Evolutionary conservation across 2,888 invertebrate genomes (phyloP), one percentile per base, ranked within the genome.

Genomic region (Pyrrhosoma nymphula): DNA sequence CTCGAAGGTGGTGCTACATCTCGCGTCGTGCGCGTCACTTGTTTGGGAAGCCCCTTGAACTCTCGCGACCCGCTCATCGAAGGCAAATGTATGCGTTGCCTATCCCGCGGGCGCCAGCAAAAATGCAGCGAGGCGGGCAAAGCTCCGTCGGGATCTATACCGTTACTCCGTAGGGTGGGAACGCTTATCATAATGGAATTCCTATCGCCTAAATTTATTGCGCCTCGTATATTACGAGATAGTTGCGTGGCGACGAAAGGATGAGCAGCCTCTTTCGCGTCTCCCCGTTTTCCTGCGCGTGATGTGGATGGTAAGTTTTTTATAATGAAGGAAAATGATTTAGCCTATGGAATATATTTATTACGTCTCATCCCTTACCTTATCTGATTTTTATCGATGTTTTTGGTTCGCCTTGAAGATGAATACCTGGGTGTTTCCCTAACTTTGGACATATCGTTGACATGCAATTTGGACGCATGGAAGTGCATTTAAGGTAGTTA

Each of bases 1-100:
- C 69, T 69, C 35, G 82, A 60, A n/a, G 69, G n/a, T 16, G 16
- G 82, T 35, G 82, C 82, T 82, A 82, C 35, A 82, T 82, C 82
- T 35, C 82, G 82, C 82, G 16, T 26, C 35, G 93, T 23, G 63
- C 12, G 63, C 47, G 93, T 93, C 63, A 63, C 69, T 47, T 69
- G 69, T 47, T 60, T 0, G 69, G 47, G 69, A 26, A 55, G 69
- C 93, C 93, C 93, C 93, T 93, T 63, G 93, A 63, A 93, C 16
- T 2, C 4, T 8, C 16, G 47, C 60, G n/a, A 75, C 30, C 93
- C 47, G 69, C 93, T 47, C 63, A 75, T n/a, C 93, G 26, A n/a
- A 47, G 2, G 93, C 69, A 26, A 69, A 3, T 69, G 93, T 75
- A 93, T 47, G 82, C 82, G 93, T 93, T 93, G 93, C 93, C 69